Evolutionary conservation across 2,797 vertebrate species (phyloP).

Genomic region (Sebastes dallii): DNA sequence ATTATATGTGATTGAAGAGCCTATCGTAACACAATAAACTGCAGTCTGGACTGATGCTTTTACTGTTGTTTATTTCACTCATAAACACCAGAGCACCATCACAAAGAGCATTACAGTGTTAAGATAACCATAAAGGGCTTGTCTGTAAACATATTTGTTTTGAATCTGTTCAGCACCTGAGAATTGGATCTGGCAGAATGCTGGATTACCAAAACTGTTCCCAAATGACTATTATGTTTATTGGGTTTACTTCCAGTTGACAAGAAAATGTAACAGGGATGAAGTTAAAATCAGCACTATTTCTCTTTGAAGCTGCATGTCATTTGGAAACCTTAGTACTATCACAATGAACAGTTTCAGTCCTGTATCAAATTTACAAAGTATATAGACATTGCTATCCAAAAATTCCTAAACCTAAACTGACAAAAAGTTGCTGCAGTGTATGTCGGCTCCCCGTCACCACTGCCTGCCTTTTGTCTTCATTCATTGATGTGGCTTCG

Average conservation of each 20-base stretch:
- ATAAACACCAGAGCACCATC: background rate
- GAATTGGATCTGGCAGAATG: background rate
- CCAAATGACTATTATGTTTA: background rate
- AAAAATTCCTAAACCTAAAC: background rate
- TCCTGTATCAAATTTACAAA: background rate
- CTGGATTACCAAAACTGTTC: background rate
- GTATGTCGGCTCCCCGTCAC: background rate
- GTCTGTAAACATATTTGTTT: background rate
- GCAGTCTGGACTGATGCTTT: background rate
- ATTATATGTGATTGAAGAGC: background rate
- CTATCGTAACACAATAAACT: background rate
- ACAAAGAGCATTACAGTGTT: background rate
- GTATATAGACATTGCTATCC: background rate
- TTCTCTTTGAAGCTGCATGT: background rate
- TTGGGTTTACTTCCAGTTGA: background rate
- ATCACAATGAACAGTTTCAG: background rate
- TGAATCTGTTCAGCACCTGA: background rate
- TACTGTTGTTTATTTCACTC: background rate
- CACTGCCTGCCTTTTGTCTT: constrained; percentile 2
- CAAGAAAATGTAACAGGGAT: background rate
- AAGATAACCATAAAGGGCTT: background rate
- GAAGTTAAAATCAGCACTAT: background rate
- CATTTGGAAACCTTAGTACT: background rate
- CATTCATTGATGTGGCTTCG: constrained; percentile 3
- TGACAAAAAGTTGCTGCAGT: background rate